Evolutionary conservation across 2,888 invertebrate genomes (phyloP).

Genomic region (Lissocephala sabroskyi): DNA sequence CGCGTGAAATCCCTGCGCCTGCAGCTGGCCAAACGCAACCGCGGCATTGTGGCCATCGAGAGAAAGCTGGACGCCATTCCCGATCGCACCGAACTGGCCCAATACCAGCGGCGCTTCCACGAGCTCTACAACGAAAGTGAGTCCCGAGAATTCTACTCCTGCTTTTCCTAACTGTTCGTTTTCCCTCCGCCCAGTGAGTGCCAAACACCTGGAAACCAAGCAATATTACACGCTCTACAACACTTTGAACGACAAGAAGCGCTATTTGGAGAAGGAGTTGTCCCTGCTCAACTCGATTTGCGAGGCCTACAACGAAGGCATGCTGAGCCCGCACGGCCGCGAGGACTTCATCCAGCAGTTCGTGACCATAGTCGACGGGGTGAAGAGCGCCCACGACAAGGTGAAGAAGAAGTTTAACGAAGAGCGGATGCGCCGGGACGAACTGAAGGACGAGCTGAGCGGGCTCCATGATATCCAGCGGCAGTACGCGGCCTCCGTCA

Average conservation of each 20-base stretch:
- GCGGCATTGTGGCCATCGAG: constrained; percentile 85
- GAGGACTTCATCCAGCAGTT: constrained; percentile 94
- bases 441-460: constrained; percentile 77
- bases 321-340: constrained; percentile 84
- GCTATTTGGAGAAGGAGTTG: constrained; percentile 93
- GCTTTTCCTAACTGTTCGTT: too few species aligned
- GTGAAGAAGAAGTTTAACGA: constrained; percentile 78
- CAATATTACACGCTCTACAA: constrained; percentile 98
- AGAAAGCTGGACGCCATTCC: constrained; percentile 94
- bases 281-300: constrained; percentile 90
- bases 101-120: constrained; percentile 95
- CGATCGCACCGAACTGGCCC: constrained; percentile 91
- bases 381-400: constrained; percentile 88
- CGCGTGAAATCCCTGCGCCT: constrained; percentile 77
- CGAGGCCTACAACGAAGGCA: constrained; percentile 90
- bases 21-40: constrained; percentile 84
- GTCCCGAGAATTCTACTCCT: too few species aligned
- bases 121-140: constrained; percentile 97
- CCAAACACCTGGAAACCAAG: constrained; percentile 97
- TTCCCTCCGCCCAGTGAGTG: constrained; percentile 90
- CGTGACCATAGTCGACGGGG: constrained; percentile 89
- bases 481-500: constrained; percentile 83
- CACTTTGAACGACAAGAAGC: constrained; percentile 93
- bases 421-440: constrained; percentile 80
- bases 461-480: constrained; percentile 81